Evolutionary conservation across 2,888 invertebrate species (phyloP), one percentile per base, ranked within the genome.

Genomic region (Aleiodes leptofemur): DNA sequence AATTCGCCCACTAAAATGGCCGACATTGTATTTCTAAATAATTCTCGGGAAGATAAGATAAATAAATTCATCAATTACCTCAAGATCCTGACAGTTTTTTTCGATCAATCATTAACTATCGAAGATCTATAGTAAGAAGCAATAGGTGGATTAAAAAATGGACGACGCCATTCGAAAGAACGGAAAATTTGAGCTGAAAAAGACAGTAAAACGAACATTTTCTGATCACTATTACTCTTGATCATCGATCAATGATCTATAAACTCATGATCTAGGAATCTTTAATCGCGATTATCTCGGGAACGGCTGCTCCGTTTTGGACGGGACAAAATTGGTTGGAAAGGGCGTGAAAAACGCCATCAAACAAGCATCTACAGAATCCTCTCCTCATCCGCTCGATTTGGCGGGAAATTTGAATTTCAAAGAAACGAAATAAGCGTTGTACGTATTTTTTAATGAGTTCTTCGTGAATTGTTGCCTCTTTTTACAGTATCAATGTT

Each of bases 11-110:
- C 48, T n/a, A 43, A 61, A 64, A 43, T 64, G 64, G 64, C 64
- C 34, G 6, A 31, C 31, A 16, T 34, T 31, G 9, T 57, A 9
- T 57, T 3, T 31, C 11, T 31, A 31, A 57, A 57, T 57, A 57
- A 31, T 57, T 57, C 8, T 8, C 43, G 73, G 57, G 34, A 31
- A 72, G 70, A 34, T 70, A 61, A 59, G 66, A 55, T 69, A 72
- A 64, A 69, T 55, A 68, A 68, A 56, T 76, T 74, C 73, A 72
- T 78, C 69, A 50, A 68, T 38, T 29, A 4, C 5, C 34, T 55
- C 68, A 55, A 72, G 68, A 72, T 68, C 74, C 73, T 55, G n/a
- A 3, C 3, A n/a, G n/a, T 55, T 55, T 8, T 8, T 8, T 43
- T 43, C 7, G 0, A 43, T 43, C 7, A 11, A 11, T 55, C 13